Evolutionary conservation across 2,888 invertebrate species (phyloP).

Genomic region (Parthenolecanium corni): DNA sequence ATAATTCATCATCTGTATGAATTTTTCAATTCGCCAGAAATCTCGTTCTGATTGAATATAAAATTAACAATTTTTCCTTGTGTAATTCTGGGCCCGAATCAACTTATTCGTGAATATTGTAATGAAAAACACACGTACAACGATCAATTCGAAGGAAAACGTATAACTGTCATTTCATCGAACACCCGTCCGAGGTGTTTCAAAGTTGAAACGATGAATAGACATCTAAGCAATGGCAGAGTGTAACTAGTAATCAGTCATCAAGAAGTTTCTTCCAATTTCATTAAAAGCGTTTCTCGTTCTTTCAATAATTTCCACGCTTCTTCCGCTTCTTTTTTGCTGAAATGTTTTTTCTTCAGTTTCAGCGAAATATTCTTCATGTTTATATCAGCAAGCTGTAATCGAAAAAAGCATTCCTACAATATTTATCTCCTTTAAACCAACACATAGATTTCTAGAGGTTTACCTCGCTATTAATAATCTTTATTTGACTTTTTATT

Average conservation of each 20-base stretch:
- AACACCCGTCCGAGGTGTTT: no score
- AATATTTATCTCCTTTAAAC: background rate
- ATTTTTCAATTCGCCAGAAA: no score
- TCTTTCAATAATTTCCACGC: slow-evolving; percentile 25
- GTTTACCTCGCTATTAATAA: slow-evolving; percentile 54
- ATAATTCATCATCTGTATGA: no score
- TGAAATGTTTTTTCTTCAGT: slow-evolving; percentile 16
- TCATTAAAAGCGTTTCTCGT: slow-evolving; percentile 10
- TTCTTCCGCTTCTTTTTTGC: slow-evolving; percentile 19
- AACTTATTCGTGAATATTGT: no score
- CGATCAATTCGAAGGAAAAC: no score
- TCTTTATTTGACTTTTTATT: slow-evolving; percentile 60
- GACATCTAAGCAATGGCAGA: background rate
- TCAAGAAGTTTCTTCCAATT: slow-evolving; percentile 23
- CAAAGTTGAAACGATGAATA: no score
- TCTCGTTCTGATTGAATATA: no score
- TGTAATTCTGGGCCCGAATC: no score
- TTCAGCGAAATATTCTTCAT: slow-evolving; percentile 17
- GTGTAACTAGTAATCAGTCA: background rate
- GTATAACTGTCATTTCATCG: no score
- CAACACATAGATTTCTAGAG: background rate
- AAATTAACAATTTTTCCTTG: no score
- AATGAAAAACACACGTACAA: no score
- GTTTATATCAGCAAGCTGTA: slow-evolving; percentile 22
- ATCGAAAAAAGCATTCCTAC: background rate